Base-by-base conservation (phyloP, 2,888 invertebrate genomes). In the Andrena chrysosceles region DNA sequence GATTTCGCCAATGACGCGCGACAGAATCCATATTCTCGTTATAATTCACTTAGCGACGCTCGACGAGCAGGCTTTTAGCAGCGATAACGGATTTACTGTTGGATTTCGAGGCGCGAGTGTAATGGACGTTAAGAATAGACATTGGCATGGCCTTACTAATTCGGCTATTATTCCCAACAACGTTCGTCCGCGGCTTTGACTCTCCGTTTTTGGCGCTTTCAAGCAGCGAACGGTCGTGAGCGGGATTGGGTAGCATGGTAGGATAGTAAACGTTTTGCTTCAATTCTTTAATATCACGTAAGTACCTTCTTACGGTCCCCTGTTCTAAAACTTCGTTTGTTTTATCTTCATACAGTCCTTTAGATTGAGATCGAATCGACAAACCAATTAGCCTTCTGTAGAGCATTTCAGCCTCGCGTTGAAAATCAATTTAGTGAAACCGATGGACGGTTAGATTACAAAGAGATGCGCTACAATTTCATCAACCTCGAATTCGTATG, bases 101-200 rank as follows among this genome's bases (percentile, higher is more conserved):
- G 60, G 54, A 60, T 77, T 68, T 84, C 83, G 29, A 52, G 77
- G 20, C 59, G 49, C 66, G 29, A 59, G 63, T 71, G 31, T 84
- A 84, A 84, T 84, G 83, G 83, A 83, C 59, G 83, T 74, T 83
- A 84, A 84, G 68, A 83, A 84, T 84, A 84, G 77, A 83, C 67
- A 56, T 75, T 83, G 77, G 83, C 83, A 42, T 74, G 68, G 60
- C 52, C 74, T 68, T 71, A 60, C 56, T 77, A 64, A 82, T 77
- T 77, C 77, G 26, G 52, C 71, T 70, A 83, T 83, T 84, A 84
- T 77, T 71, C 74, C 64, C 52, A 74, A 83, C 73, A 77, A 70
- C 52, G 52, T 76, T 59, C 8, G 48, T n/a, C 42, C 26, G n/a
- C 2, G n/a, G 13, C 31, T 52, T 48, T 42, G 42, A 42, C 42